phyloP scores from a whole-genome alignment of 1,140 invertebrate species.

The Aculops lycopersici region DNA sequence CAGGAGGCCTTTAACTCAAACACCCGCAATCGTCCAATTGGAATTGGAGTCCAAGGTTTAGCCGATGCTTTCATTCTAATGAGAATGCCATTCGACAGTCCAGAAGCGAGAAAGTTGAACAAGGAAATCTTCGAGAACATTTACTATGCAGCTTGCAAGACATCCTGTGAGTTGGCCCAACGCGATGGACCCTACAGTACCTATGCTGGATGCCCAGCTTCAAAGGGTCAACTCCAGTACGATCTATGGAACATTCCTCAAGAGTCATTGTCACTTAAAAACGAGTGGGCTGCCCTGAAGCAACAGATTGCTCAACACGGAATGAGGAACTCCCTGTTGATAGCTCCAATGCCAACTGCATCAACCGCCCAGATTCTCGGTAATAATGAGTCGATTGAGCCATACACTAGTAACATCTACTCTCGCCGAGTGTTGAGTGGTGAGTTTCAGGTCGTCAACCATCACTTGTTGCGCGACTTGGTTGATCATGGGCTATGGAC shows the following conservation, averaged over 20 bases:
- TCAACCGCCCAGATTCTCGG: conserved; percentile 96
- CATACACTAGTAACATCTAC: conserved; percentile 93
- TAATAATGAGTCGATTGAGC: conserved; percentile 93
- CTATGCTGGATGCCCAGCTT: conserved; percentile 61
- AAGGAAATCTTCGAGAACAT: conserved; percentile 92
- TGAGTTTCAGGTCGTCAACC: conserved; percentile 67
- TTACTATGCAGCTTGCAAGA: conserved; percentile 82
- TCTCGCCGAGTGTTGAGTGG: conserved; percentile 67
- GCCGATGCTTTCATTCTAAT: conserved; percentile 87
- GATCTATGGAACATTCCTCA: conserved; percentile 90
- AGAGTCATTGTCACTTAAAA: conserved; percentile 22
- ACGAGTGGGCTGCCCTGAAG: conserved; percentile 61
- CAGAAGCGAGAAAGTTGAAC: conserved; percentile 54
- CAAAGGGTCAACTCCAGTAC: conserved; percentile 80
- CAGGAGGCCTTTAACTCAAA: conserved; percentile 53
- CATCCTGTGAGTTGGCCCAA: conserved; percentile 75
- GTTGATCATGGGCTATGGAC: conserved; percentile 67
- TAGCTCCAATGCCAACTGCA: conserved; percentile 96
- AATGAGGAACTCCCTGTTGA: conserved; percentile 61
- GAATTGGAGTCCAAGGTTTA: conserved; percentile 77
- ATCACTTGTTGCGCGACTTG: conserved; percentile 70
- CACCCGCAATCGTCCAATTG: conserved; percentile 65
- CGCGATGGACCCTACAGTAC: conserved; percentile 56
- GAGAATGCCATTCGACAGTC: conserved; percentile 49
- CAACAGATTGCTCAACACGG: conserved; percentile 59